Evolutionary conservation across 2,113 vertebrate species (phyloP).

Genomic region (Bagarius yarrelli): DNA sequence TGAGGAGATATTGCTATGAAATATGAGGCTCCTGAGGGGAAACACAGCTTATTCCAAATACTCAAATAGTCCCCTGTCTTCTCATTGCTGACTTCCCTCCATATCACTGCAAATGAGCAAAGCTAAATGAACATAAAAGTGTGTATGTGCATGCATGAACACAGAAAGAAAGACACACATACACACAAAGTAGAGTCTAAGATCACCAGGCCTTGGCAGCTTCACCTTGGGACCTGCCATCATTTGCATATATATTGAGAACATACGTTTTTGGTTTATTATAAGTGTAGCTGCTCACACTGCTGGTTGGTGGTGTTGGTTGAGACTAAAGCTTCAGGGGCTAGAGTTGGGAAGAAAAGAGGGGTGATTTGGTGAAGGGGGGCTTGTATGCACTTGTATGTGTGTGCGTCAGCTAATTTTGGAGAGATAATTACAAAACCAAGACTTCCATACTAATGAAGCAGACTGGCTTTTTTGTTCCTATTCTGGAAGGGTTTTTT

Average conservation of each 20-base stretch:
- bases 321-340: constrained; percentile 24
- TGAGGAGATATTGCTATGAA: constrained; percentile 74
- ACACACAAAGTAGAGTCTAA: constrained; percentile 8
- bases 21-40: constrained; percentile 64
- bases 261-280: constrained; percentile 82
- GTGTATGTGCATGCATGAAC: constrained; percentile 20
- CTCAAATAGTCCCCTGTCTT: constrained; percentile 76
- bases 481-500: constrained; percentile 8
- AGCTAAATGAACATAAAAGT: constrained; percentile 42
- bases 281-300: constrained; percentile 70
- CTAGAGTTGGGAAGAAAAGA: background rate
- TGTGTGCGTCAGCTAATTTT: constrained; percentile 68
- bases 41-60: constrained; percentile 76
- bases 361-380: constrained; percentile 37
- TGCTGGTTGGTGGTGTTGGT: constrained; percentile 56
- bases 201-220: constrained; percentile 59
- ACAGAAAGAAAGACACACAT: constrained; percentile 10
- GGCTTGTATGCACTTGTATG: constrained; percentile 71
- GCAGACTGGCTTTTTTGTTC: constrained; percentile 30
- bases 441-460: constrained; percentile 61
- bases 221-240: constrained; percentile 74
- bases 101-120: constrained; percentile 73
- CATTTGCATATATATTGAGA: constrained; percentile 90
- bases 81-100: constrained; percentile 74
- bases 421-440: constrained; percentile 69